Conservation (phyloP, 2,888 invertebrate species). For the Diabrotica balteata region DNA sequence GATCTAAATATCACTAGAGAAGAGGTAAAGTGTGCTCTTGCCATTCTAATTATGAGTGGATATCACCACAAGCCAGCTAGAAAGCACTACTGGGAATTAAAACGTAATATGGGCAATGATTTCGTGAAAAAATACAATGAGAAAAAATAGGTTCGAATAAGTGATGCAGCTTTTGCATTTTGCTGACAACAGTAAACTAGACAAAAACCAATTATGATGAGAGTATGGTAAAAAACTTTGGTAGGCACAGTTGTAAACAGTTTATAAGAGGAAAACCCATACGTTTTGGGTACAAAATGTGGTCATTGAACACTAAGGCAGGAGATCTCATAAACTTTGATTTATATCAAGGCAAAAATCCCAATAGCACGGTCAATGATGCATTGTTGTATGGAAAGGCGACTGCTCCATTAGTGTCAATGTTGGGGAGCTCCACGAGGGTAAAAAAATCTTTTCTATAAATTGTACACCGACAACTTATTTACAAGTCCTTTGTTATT, state of each 20-base stretch:
- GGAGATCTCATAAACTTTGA: too few species aligned
- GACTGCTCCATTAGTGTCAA: not conserved
- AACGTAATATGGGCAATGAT: not conserved
- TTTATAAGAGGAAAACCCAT: too few species aligned
- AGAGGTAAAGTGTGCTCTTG: too few species aligned
- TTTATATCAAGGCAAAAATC: too few species aligned
- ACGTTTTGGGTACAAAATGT: too few species aligned
- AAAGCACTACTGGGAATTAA: not conserved
- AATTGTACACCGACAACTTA: constrained; percentile 6
- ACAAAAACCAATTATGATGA: too few species aligned
- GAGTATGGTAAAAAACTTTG: too few species aligned
- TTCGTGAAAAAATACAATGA: not conserved
- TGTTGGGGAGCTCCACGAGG: not conserved
- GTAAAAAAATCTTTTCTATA: not conserved
- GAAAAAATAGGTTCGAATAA: not conserved
- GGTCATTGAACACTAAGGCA: too few species aligned
- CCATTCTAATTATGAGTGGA: too few species aligned
- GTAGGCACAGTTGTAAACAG: too few species aligned
- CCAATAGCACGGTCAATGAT: too few species aligned
- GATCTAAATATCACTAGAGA: too few species aligned
- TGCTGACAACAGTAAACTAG: not conserved
- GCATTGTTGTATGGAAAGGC: not conserved
- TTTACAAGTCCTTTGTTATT: not conserved
- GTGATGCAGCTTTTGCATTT: not conserved
- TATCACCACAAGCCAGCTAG: not conserved